phyloP scores from a whole-genome alignment of 2,888 invertebrate genomes.

The Xanthorhoe spadicearia region DNA sequence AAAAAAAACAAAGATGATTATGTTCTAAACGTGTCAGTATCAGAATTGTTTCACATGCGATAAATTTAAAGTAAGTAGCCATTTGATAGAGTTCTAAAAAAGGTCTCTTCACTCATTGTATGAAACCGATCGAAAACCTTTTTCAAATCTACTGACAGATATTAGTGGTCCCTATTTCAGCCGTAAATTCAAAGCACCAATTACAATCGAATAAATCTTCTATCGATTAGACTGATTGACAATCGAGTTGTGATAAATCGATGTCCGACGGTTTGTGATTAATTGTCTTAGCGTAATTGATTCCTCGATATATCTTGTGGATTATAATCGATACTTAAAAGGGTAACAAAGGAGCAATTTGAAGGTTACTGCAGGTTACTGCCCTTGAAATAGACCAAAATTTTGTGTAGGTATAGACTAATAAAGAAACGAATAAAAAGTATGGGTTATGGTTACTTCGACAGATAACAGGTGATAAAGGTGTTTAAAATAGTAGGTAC shows the following conservation, averaged over 20 bases:
- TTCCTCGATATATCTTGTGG: conserved; percentile 38
- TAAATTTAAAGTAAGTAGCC: too few relatives aligned
- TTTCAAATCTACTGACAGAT: background rate
- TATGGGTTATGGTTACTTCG: too few relatives aligned
- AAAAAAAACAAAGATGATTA: too few relatives aligned
- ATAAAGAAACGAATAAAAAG: too few relatives aligned
- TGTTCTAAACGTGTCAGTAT: too few relatives aligned
- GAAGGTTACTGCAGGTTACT: too few relatives aligned
- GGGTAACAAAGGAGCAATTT: background rate
- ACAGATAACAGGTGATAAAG: too few relatives aligned
- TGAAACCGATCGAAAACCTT: background rate
- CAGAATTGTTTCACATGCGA: too few relatives aligned
- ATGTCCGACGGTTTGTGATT: conserved; percentile 52
- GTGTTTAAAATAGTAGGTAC: too few relatives aligned
- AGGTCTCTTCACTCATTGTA: background rate
- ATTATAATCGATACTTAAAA: conserved; percentile 2
- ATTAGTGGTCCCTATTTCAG: background rate
- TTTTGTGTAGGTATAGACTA: too few relatives aligned
- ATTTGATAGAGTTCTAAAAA: too few relatives aligned
- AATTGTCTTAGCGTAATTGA: conserved; percentile 57
- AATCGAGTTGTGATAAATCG: conserved; percentile 59
- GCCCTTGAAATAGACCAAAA: too few relatives aligned
- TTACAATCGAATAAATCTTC: conserved; percentile 44
- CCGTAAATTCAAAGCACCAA: conserved; percentile 28
- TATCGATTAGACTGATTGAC: conserved; percentile 55